Evolutionary conservation across 2,113 vertebrate species (phyloP).

Genomic region (Notiomystis cincta): DNA sequence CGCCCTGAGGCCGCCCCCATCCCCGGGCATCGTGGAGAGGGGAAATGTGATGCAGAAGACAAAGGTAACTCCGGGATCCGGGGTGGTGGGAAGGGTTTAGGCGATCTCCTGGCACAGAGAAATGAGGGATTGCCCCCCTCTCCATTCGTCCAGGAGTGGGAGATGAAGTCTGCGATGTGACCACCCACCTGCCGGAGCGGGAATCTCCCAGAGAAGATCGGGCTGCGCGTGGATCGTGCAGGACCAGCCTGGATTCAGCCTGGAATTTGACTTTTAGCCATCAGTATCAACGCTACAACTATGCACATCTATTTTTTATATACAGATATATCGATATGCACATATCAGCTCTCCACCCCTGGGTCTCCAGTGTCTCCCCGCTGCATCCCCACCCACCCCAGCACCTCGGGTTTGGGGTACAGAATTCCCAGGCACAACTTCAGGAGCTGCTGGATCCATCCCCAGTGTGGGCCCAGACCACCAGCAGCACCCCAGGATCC

Average conservation of each 20-base stretch:
- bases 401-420: background rate
- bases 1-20: conserved; percentile 67
- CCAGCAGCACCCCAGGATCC: background rate
- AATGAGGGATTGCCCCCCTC: background rate
- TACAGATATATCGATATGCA: background rate
- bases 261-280: background rate
- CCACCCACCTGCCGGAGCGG: background rate
- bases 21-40: conserved; percentile 44
- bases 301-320: background rate
- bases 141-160: background rate
- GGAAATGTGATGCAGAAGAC: conserved; percentile 73
- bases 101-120: rapidly evolving
- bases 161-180: background rate
- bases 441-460: background rate
- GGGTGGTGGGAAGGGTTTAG: rapidly evolving
- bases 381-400: background rate
- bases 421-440: background rate
- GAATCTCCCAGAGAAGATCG: background rate
- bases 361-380: background rate
- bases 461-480: rapidly evolving
- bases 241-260: background rate
- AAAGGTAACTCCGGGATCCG: conserved; percentile 56
- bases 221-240: conserved; percentile 69
- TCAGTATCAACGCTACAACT: background rate
- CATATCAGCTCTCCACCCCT: background rate